Conservation (phyloP, 2,888 invertebrate genomes). For the Torymus texanus region DNA sequence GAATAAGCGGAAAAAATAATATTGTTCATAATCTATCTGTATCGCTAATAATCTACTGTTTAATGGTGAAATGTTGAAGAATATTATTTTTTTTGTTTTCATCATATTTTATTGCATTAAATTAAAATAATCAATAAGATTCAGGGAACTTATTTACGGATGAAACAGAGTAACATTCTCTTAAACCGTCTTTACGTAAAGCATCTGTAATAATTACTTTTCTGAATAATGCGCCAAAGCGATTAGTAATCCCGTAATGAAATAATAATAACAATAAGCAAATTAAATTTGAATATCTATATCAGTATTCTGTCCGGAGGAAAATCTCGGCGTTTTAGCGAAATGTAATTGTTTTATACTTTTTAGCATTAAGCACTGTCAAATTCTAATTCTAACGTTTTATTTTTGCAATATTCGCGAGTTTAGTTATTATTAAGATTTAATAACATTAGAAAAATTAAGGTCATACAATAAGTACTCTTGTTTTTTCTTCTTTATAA, state of each 20-base stretch:
- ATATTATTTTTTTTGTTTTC: too few relatives aligned
- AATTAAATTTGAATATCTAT: not conserved
- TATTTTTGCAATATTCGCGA: too few relatives aligned
- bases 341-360: not conserved
- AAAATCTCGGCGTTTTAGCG: slow-evolving; percentile 9
- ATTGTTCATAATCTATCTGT: too few relatives aligned
- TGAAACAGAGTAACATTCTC: slow-evolving; percentile 14
- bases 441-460: too few relatives aligned
- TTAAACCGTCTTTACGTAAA: not conserved
- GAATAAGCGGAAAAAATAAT: too few relatives aligned
- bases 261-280: not conserved
- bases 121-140: not conserved
- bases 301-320: slow-evolving; percentile 17
- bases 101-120: not conserved
- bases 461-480: too few relatives aligned
- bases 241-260: not conserved
- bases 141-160: slow-evolving; percentile 12
- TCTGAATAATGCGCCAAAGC: slow-evolving; percentile 28
- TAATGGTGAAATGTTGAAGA: too few relatives aligned
- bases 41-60: too few relatives aligned
- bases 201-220: not conserved
- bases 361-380: too few relatives aligned
- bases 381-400: too few relatives aligned
- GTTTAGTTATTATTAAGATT: too few relatives aligned
- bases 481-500: too few relatives aligned